Evolutionary conservation across 2,888 invertebrate species (phyloP).

Genomic region (Calameuta filiformis): DNA sequence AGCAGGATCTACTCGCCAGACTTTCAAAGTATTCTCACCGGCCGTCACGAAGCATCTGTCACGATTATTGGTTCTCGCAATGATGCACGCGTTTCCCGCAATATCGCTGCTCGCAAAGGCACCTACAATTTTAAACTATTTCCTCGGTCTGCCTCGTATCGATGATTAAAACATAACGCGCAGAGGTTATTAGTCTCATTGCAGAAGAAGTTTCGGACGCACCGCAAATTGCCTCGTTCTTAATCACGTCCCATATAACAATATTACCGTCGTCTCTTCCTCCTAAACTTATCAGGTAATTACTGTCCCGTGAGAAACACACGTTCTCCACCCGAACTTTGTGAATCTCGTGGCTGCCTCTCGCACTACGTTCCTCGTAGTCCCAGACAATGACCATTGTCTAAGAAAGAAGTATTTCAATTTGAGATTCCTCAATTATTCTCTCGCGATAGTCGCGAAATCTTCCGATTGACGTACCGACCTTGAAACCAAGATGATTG

Average conservation of each 20-base stretch:
- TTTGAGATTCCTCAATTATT: no score
- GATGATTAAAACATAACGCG: neutral
- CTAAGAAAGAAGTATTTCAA: constrained; percentile 42
- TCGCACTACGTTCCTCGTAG: constrained; percentile 73
- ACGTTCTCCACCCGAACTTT: constrained; percentile 89
- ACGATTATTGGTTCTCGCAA: constrained; percentile 70
- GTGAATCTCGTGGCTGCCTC: constrained; percentile 83
- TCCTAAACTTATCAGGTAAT: constrained; percentile 86
- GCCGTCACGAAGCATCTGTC: constrained; percentile 78
- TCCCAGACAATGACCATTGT: constrained; percentile 90
- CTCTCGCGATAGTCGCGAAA: no score
- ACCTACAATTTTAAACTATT: constrained; percentile 42
- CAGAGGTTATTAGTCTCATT: no score
- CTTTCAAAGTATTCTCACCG: constrained; percentile 78
- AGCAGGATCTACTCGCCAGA: constrained; percentile 80
- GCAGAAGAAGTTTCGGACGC: constrained; percentile 13
- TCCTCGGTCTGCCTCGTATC: no score
- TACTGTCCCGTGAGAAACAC: constrained; percentile 84
- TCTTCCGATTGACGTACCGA: constrained; percentile 44
- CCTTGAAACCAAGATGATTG: constrained; percentile 91
- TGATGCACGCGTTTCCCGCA: constrained; percentile 76
- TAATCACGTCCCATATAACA: constrained; percentile 84
- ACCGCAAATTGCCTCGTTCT: constrained; percentile 68
- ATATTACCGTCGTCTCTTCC: constrained; percentile 91
- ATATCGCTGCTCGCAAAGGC: constrained; percentile 73